phyloP scores from a whole-genome alignment of 2,113 vertebrate genomes.

The Paramormyrops kingsleyae region DNA sequence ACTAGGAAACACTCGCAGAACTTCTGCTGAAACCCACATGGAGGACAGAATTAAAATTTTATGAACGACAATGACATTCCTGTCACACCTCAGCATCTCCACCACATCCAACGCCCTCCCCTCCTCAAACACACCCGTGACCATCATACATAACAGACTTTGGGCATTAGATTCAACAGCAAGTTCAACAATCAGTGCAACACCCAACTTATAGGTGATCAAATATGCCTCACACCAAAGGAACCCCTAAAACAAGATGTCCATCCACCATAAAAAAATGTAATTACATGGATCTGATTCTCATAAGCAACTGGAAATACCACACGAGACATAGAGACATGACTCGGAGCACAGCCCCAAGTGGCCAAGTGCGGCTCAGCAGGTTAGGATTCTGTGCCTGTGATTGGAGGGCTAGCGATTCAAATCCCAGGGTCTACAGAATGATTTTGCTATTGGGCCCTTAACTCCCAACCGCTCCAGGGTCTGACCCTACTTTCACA shows the following conservation, averaged over 20 bases:
- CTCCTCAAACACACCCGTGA: neutral
- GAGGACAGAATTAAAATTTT: neutral
- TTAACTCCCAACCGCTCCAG: neutral
- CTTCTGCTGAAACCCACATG: slow-evolving; percentile 9
- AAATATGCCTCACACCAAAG: neutral
- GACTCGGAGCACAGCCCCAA: neutral
- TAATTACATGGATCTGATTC: neutral
- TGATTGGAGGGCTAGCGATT: neutral
- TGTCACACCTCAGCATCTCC: neutral
- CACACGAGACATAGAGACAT: neutral
- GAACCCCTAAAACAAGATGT: neutral
- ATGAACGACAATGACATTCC: neutral
- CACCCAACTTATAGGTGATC: neutral
- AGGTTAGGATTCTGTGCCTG: neutral
- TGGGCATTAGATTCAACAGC: neutral
- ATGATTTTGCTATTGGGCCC: neutral
- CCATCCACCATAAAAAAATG: neutral
- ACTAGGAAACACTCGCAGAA: neutral
- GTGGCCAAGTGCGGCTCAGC: neutral
- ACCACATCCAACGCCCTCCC: neutral
- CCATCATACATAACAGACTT: neutral
- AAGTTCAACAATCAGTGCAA: neutral
- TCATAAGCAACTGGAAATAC: neutral
- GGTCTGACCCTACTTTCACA: neutral
- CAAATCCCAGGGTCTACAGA: neutral